Base-by-base conservation (phyloP, 2,113 vertebrate genomes). In the Turnix velox region DNA sequence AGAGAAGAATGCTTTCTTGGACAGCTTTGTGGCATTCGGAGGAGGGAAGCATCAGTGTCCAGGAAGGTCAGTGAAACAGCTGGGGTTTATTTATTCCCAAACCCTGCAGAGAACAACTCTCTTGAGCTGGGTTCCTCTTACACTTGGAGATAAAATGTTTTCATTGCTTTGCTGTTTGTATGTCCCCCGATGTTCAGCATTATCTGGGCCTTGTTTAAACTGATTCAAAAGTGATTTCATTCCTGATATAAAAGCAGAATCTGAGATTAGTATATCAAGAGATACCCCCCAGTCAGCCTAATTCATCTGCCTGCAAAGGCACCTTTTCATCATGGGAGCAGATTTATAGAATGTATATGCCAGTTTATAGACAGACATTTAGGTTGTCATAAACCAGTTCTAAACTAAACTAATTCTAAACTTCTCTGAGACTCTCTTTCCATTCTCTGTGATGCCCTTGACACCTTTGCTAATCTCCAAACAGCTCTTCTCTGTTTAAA, bases 1-100 rank as follows among this genome's bases (percentile, higher is more conserved):
- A 98, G 98, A 98, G 97, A 98, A 98, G 97, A 97, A 98, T 96
- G 95, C 95, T 96, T 98, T 98, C 97, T 98, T 99, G 98, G 98
- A 98, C 92, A 92, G 96, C 87, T 98, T 98, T 90, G 88, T 98
- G 97, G 98, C 98, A 83, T 98, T 99, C 31, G 98, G 98, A 97
- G 97, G 97, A 69, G 98, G 98, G 86, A 98, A 97, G 95, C 98
- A 97, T 96, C 98, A 98, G 88, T 98, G 98, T 97, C 98, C 98
- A 92, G 98, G 98, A 97, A 99, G 98, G 98, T 98, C 97, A 98
- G 98, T 98, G 93, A 96, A 92, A 96, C 95, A 96, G 94, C 96
- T 96, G 93, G 93, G 69, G 59, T 91, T 94, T 94, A 62, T 95
- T 91, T 96, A 94, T 96, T 91, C 91, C 71, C 88, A 94, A 84